phyloP scores from a whole-genome alignment of 2,888 invertebrate genomes.

The Lepas anatifera region DNA sequence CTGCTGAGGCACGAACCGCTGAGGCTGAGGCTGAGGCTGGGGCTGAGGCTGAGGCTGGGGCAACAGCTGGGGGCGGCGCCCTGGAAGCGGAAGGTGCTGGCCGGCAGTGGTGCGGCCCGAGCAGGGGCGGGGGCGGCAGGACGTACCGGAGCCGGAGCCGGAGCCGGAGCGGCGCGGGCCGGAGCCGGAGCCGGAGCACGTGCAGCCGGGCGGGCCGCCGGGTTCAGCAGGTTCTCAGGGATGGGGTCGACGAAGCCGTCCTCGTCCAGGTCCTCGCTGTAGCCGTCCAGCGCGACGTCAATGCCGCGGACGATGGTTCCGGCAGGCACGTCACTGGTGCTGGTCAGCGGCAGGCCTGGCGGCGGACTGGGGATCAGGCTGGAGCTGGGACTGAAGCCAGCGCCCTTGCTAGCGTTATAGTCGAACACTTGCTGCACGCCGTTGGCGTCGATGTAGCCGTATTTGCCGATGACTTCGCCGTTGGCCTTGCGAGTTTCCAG shows the following conservation, averaged over 20 bases:
- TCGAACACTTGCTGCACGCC: slow-evolving; percentile 68
- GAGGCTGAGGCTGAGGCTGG: neutral
- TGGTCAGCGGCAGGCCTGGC: slow-evolving; percentile 12
- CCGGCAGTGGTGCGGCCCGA: slow-evolving; percentile 4
- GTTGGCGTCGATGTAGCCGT: slow-evolving; percentile 51
- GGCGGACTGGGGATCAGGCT: slow-evolving; percentile 17
- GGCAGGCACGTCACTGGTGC: slow-evolving; percentile 16
- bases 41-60: neutral
- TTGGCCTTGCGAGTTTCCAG: slow-evolving; percentile 31
- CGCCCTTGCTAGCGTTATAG: slow-evolving; percentile 46
- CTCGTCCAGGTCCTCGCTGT: slow-evolving; percentile 18
- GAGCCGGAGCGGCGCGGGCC: neutral
- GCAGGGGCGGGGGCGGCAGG: slow-evolving; percentile 11
- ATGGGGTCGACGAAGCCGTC: slow-evolving; percentile 18
- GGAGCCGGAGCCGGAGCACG: neutral
- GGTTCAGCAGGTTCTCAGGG: neutral
- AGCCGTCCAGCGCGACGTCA: slow-evolving; percentile 15
- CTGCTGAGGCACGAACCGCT: slow-evolving; percentile 14
- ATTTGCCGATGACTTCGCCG: slow-evolving; percentile 40
- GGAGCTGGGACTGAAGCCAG: slow-evolving; percentile 29
- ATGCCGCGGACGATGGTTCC: slow-evolving; percentile 20
- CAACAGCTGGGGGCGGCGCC: slow-evolving; percentile 8
- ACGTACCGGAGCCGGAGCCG: neutral
- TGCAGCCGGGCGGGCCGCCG: slow-evolving; percentile 11
- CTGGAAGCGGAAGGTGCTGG: neutral